These are phyloP conservation scores for Nansenia antarctica DNA, from an alignment of 2,113 vertebrate species.

Conservation along the genomic window DNA sequence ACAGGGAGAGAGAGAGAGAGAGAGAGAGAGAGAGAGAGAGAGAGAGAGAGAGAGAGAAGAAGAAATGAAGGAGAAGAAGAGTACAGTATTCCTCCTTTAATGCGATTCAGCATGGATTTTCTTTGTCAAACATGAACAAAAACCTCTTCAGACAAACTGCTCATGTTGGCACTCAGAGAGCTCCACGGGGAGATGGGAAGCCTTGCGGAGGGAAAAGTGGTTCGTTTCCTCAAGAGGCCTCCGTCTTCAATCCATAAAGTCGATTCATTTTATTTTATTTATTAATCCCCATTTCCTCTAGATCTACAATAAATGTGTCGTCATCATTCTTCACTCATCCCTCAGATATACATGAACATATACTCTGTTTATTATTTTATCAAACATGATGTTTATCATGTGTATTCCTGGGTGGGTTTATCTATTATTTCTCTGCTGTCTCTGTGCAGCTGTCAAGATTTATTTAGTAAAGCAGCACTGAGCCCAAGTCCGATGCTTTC, in stretches of 20 bases:
- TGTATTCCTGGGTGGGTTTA: not conserved
- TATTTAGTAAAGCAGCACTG: too few relatives aligned
- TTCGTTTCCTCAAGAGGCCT: not conserved
- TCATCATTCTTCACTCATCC: not conserved
- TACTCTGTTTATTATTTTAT: conserved; percentile 11
- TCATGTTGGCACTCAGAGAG: conserved; percentile 15
- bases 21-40: not conserved
- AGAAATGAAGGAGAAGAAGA: conserved; percentile 6
- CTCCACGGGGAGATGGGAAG: conserved; percentile 10
- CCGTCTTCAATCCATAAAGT: conserved; percentile 1
- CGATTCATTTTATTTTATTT: conserved; percentile 12
- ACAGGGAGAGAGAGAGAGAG: not conserved
- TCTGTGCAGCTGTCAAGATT: not conserved
- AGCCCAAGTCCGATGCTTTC: too few relatives aligned
- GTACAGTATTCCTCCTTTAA: conserved; percentile 12
- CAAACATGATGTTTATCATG: not conserved
- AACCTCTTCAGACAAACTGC: conserved; percentile 20
- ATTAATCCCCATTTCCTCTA: conserved; percentile 17
- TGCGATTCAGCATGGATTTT: conserved; percentile 19
- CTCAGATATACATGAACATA: not conserved
- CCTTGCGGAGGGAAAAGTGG: conserved; percentile 13
- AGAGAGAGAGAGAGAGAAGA: conserved; percentile 12
- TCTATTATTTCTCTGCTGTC: not conserved
- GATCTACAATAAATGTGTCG: conserved; percentile 25
- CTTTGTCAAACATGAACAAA: conserved; percentile 35